Percentiles rank a stretch among this genome's conserved stretches.
These are phyloP conservation scores for Brachirus orientalis DNA, from an alignment of 2,113 vertebrate species.

Conservation along the genomic window DNA sequence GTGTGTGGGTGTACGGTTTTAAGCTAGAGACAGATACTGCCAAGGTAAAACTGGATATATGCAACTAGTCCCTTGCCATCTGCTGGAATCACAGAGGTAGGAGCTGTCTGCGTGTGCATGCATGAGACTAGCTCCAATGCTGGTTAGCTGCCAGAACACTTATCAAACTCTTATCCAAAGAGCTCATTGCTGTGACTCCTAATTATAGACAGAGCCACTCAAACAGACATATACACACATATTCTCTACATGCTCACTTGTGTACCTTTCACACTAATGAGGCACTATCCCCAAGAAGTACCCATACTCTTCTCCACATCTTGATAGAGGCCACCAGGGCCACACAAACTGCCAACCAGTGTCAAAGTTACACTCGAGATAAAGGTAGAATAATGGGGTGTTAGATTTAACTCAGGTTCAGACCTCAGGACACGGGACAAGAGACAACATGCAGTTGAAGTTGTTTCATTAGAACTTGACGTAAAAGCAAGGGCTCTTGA, in stretches of 20 bases:
- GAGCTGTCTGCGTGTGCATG: slow-evolving; percentile 11
- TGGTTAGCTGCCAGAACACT: slow-evolving; percentile 71
- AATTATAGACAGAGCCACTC: slow-evolving; percentile 75
- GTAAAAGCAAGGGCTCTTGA: no score
- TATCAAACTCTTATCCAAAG: slow-evolving; percentile 73
- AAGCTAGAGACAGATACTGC: slow-evolving; percentile 37
- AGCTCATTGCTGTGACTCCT: slow-evolving; percentile 67
- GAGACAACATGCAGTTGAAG: neutral
- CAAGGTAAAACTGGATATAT: slow-evolving; percentile 45
- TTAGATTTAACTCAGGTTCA: neutral
- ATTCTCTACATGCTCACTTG: slow-evolving; percentile 67
- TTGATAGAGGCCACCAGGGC: slow-evolving; percentile 60
- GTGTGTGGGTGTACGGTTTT: slow-evolving; percentile 51
- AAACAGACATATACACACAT: slow-evolving; percentile 66
- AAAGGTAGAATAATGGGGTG: neutral
- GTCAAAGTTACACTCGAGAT: slow-evolving; percentile 16
- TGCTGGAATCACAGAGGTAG: slow-evolving; percentile 49
- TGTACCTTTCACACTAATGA: slow-evolving; percentile 77
- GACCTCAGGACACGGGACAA: neutral
- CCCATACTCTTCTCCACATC: slow-evolving; percentile 43
- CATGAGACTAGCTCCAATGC: slow-evolving; percentile 33
- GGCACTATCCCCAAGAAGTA: slow-evolving; percentile 65
- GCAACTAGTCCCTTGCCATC: slow-evolving; percentile 45
- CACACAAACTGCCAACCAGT: slow-evolving; percentile 36
- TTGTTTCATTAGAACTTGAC: no score